Base-by-base conservation (phyloP, 2,797 vertebrate species). In the Amblyraja radiata region DNA sequence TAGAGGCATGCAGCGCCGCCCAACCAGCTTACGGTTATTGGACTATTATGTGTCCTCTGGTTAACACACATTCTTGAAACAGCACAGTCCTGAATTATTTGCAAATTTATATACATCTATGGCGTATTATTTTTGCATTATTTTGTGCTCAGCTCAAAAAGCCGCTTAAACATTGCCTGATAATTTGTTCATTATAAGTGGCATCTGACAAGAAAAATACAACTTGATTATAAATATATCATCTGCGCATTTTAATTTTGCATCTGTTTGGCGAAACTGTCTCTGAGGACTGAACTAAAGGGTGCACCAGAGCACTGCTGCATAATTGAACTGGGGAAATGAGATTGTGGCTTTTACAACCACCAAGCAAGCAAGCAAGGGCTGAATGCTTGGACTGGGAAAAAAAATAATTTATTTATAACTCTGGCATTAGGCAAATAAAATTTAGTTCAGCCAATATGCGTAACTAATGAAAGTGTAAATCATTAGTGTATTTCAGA, bases 401-500 rank as follows among this genome's bases (percentile, higher is more conserved):
- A 39, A 90, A 91, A 92, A 92, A 76, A 71, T 68, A 58, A 76
- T 46, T 92, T 77, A 93, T 84, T 63, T 84, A 90, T 79, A 93
- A 81, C 0, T 0, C 93, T 93, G 94, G 94, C 90, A 63, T 86
- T 93, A 94, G 94, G 94, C 94, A 92, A 93, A 81, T 93, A 94
- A 94, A 94, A 94, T 94, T 95, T 95, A 94, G 94, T 94, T 94
- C 76, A 93, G 93, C 95, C 94, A 95, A 93, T 94, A 95, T 95
- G 95, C 95, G 95, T 94, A 95, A 95, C 94, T 95, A 1, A 61
- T 94, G 94, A 94, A 95, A 95, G 94, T 95, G 95, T 95, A 95
- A 95, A 96, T 95, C 95, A 95, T 95, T 94, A 93, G 76, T 94
- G 94, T 94, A 93, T 93, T 95, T 95, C 94, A 78, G 93, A 76